Conservation (phyloP, 2,888 invertebrate species). For the Euspilapteryx auroguttella region DNA sequence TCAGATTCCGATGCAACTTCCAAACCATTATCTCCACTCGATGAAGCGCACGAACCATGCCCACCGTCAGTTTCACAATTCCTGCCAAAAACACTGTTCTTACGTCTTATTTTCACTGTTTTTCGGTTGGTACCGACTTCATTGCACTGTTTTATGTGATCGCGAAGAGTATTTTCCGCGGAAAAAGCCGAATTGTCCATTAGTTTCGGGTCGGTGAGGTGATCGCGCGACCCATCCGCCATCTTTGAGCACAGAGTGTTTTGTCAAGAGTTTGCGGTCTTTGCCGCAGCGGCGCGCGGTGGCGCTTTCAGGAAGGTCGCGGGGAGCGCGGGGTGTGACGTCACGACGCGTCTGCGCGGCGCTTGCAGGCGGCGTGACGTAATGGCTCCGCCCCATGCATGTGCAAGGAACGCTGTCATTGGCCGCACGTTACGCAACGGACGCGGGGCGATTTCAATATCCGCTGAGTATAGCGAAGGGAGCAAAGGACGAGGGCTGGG, state of each 20-base stretch:
- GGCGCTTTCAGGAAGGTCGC: conserved; percentile 7
- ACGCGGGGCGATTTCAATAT: conserved; percentile 43
- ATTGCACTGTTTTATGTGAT: conserved; percentile 61
- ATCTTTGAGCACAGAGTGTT: conserved; percentile 75
- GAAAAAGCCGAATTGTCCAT: conserved; percentile 59
- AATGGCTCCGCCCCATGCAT: conserved; percentile 57
- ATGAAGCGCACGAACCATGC: too few relatives aligned
- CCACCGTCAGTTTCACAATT: too few relatives aligned
- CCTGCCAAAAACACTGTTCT: too few relatives aligned
- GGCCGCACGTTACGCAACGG: conserved; percentile 55
- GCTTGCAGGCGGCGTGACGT: conserved; percentile 47
- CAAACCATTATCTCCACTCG: too few relatives aligned
- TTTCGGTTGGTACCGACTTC: conserved; percentile 41
- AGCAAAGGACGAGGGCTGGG: conserved; percentile 30
- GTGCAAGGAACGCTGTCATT: conserved; percentile 51
- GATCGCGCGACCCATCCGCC: conserved; percentile 77
- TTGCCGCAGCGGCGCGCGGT: conserved; percentile 28
- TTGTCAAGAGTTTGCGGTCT: conserved; percentile 39
- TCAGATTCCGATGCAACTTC: too few relatives aligned
- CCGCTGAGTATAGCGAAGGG: conserved; percentile 45
- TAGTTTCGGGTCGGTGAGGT: conserved; percentile 61
- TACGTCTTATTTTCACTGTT: too few relatives aligned
- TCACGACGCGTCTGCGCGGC: conserved; percentile 53
- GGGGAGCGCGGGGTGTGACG: conserved; percentile 30
- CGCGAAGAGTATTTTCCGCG: conserved; percentile 46